A percentile compares a stretch with the other conserved stretches of the same genome.
Conservation (phyloP, 2,888 invertebrate genomes). For the Eupithecia subumbrata region DNA sequence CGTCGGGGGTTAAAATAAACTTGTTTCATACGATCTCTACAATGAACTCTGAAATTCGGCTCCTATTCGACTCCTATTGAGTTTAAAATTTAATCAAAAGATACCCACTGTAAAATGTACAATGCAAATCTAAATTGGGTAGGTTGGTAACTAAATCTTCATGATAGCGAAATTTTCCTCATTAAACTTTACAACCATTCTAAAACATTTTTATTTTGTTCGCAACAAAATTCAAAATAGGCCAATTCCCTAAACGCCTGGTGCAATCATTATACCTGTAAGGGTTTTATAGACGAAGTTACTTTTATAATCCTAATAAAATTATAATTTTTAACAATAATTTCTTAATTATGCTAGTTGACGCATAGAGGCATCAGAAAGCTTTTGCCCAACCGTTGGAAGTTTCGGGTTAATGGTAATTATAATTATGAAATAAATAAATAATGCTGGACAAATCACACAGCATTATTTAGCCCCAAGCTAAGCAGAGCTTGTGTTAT, state of each 20-base stretch:
- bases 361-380: background rate
- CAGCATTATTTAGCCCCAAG: no score
- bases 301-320: background rate
- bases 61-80: background rate
- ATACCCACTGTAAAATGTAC: background rate
- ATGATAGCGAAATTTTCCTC: slow-evolving; percentile 8
- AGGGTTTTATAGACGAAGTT: slow-evolving; percentile 9
- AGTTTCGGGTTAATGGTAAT: background rate
- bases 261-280: slow-evolving; percentile 36
- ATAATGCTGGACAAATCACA: no score
- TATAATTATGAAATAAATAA: no score
- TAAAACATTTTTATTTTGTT: slow-evolving; percentile 27
- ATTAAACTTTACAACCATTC: slow-evolving; percentile 23
- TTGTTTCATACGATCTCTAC: no score
- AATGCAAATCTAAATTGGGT: slow-evolving; percentile 8
- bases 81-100: slow-evolving; percentile 1
- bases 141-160: slow-evolving; percentile 6
- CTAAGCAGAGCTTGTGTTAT: no score
- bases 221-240: slow-evolving; percentile 30
- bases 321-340: background rate
- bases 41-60: background rate
- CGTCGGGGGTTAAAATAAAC: no score
- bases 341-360: background rate
- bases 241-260: slow-evolving; percentile 30
- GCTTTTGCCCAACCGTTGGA: background rate